Evolutionary conservation across 2,113 vertebrate genomes (phyloP).

Genomic region (Calidris pugnax): DNA sequence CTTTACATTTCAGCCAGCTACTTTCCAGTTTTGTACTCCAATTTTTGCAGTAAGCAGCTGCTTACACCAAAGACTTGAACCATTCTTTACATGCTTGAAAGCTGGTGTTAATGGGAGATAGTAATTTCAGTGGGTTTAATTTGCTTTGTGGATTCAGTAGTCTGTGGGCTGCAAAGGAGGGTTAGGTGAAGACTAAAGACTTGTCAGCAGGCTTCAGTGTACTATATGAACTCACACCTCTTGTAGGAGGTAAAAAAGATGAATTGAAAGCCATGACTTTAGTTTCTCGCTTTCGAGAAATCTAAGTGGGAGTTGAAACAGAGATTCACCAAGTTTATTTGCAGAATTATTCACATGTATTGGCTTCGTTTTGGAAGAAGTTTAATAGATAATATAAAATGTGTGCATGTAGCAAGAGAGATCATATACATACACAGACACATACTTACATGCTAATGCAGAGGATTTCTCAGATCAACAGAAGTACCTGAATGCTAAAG

Average conservation of each 20-base stretch:
- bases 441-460: neutral
- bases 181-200: neutral
- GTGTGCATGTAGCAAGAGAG: neutral
- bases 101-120: neutral
- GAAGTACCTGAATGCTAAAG: neutral
- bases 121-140: neutral
- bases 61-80: neutral
- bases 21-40: neutral
- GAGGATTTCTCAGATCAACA: neutral
- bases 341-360: neutral
- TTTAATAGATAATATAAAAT: neutral
- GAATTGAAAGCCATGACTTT: fast-evolving
- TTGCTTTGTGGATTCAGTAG: neutral
- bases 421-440: neutral
- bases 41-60: neutral
- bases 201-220: neutral
- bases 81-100: neutral
- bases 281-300: neutral
- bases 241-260: neutral
- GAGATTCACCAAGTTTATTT: neutral
- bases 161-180: neutral
- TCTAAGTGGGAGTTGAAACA: neutral
- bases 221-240: neutral
- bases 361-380: neutral
- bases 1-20: neutral